phyloP scores from a whole-genome alignment of 1,140 invertebrate genomes.

The Solen grandis region DNA sequence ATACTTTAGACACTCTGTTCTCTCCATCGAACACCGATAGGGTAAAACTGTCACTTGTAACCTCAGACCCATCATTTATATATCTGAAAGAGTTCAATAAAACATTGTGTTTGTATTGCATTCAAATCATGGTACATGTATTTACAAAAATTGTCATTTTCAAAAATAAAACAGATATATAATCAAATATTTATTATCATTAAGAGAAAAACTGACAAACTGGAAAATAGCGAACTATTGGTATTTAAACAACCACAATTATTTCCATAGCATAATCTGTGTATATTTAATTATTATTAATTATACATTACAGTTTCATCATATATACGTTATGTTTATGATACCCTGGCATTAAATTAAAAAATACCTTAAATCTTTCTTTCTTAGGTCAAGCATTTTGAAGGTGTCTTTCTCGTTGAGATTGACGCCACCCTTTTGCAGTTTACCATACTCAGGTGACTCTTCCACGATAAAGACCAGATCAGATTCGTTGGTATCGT shows the following conservation, averaged over 20 bases:
- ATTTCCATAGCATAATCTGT: no score
- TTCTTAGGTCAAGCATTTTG: conserved; percentile 74
- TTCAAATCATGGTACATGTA: background rate
- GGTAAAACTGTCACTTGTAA: conserved; percentile 75
- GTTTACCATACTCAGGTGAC: conserved; percentile 76
- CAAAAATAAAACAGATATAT: no score
- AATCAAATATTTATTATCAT: no score
- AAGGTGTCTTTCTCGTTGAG: conserved; percentile 76
- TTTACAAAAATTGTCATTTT: no score
- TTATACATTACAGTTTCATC: no score
- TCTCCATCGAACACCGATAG: conserved; percentile 80
- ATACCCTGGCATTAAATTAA: no score
- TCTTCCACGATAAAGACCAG: conserved; percentile 77
- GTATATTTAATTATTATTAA: no score
- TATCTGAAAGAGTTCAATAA: conserved; percentile 71
- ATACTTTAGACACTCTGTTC: conserved; percentile 77
- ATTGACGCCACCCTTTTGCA: conserved; percentile 75
- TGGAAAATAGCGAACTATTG: no score
- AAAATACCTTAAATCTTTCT: conserved; percentile 74
- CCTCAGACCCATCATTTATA: conserved; percentile 79
- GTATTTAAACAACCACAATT: no score
- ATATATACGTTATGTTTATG: no score
- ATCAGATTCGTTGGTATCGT: conserved; percentile 77
- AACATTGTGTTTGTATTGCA: background rate
- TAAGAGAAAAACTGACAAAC: no score